These are phyloP conservation scores for Poecilia velifera DNA, from an alignment of 2,797 vertebrate genomes.

Conservation along the genomic window DNA sequence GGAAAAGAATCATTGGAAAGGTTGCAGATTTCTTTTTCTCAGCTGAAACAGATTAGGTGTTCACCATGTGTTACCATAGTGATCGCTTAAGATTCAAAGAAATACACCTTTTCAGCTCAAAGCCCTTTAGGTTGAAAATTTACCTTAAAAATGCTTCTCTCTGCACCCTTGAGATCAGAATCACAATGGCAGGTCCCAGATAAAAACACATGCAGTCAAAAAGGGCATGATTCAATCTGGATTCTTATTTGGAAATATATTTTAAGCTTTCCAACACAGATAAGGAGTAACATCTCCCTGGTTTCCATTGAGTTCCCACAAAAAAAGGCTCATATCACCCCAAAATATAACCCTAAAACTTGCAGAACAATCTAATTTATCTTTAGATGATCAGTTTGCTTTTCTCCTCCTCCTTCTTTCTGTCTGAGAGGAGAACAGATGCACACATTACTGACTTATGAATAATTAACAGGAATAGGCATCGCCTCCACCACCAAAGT, in stretches of 20 bases:
- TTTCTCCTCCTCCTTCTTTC: constrained; percentile 38
- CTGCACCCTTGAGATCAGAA: background rate
- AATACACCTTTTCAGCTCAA: background rate
- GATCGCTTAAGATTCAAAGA: background rate
- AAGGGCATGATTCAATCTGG: background rate
- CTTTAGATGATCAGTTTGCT: constrained; percentile 33
- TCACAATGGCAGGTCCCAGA: background rate
- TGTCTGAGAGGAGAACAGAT: constrained; percentile 63
- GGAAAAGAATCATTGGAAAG: background rate
- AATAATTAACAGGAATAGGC: constrained; percentile 66
- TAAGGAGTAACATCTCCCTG: background rate
- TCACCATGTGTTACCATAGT: constrained; percentile 1
- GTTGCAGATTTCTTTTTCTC: background rate
- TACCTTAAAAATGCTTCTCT: background rate
- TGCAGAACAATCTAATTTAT: constrained; percentile 8
- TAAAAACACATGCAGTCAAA: background rate
- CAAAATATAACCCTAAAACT: background rate
- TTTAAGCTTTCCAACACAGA: background rate
- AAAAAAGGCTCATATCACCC: background rate
- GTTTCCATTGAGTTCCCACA: background rate
- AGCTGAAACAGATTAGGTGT: constrained; percentile 7
- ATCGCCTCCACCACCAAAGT: constrained; percentile 48
- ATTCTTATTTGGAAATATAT: background rate
- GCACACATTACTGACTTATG: constrained; percentile 65
- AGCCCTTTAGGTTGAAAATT: background rate